A percentile compares a stretch with the other conserved stretches of the same genome.
Conservation (phyloP, 2,113 vertebrate genomes). For the Malurus cyaneus region DNA sequence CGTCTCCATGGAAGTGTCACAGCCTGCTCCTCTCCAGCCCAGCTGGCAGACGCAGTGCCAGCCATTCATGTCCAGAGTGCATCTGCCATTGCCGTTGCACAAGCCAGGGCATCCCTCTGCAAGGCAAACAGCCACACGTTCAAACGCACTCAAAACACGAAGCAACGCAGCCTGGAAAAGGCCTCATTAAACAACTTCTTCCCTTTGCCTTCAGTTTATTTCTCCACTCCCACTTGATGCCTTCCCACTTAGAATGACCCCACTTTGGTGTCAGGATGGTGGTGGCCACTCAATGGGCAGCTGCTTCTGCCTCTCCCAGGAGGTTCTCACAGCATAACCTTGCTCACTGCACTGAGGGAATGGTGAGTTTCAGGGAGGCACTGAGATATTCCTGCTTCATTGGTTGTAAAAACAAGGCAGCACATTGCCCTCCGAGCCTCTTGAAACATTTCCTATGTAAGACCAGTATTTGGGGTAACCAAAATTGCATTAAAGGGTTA, state of each 20-base stretch:
- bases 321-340: background rate
- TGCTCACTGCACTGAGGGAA: background rate
- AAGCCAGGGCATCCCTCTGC: conserved; percentile 97
- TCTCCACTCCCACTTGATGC: background rate
- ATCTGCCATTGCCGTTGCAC: conserved; percentile 96
- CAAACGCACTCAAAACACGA: background rate
- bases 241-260: background rate
- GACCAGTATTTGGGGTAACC: background rate
- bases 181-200: background rate
- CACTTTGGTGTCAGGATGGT: background rate
- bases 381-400: background rate
- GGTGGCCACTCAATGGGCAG: background rate
- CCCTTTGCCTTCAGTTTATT: background rate
- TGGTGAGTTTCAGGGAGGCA: background rate
- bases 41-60: conserved; percentile 98
- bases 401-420: background rate
- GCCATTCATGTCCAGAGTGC: conserved; percentile 93
- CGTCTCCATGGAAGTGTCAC: conserved; percentile 97
- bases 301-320: background rate
- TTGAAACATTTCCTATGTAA: background rate
- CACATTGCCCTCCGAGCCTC: background rate
- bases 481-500: background rate
- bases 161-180: background rate
- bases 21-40: conserved; percentile 95
- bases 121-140: conserved; percentile 52